A percentile compares a stretch with the other conserved stretches of the same genome.
phyloP scores from a whole-genome alignment of 1,140 invertebrate species.

The Ectropis grisescens region DNA sequence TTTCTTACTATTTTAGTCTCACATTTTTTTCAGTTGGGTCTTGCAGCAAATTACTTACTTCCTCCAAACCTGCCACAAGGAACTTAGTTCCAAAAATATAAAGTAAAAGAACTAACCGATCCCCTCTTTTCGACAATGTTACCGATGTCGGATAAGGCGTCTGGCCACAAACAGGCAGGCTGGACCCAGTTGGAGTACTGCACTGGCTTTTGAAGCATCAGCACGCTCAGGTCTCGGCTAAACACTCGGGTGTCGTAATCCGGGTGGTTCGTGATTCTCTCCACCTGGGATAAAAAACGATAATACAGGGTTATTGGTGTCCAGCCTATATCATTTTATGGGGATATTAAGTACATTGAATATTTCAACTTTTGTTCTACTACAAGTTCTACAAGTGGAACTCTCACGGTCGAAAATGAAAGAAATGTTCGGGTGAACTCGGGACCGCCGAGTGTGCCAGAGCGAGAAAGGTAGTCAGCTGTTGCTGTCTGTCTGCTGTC shows the following conservation, averaged over 20 bases:
- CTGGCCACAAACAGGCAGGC: slow-evolving; percentile 74
- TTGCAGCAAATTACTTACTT: no score
- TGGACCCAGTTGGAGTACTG: slow-evolving; percentile 65
- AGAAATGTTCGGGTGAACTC: no score
- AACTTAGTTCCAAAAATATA: no score
- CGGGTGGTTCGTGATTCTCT: slow-evolving; percentile 70
- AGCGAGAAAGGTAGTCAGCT: no score
- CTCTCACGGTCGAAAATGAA: no score
- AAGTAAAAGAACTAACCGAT: slow-evolving; percentile 23
- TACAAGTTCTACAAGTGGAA: background rate
- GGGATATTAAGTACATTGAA: no score
- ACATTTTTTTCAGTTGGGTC: no score
- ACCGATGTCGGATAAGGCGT: slow-evolving; percentile 45
- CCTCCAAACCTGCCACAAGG: no score
- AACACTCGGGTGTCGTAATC: slow-evolving; percentile 70
- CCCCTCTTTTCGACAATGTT: slow-evolving; percentile 59
- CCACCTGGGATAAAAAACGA: slow-evolving; percentile 58
- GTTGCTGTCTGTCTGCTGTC: no score
- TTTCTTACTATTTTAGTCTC: no score
- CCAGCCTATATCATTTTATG: background rate
- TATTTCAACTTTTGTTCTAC: no score
- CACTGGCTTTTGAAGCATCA: slow-evolving; percentile 58
- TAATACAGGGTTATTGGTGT: background rate
- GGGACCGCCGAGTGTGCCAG: no score
- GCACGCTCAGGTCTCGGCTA: slow-evolving; percentile 71